These are phyloP conservation scores for Panthera uncia DNA, from an alignment of 2,113 vertebrate species.

Conservation along the genomic window DNA sequence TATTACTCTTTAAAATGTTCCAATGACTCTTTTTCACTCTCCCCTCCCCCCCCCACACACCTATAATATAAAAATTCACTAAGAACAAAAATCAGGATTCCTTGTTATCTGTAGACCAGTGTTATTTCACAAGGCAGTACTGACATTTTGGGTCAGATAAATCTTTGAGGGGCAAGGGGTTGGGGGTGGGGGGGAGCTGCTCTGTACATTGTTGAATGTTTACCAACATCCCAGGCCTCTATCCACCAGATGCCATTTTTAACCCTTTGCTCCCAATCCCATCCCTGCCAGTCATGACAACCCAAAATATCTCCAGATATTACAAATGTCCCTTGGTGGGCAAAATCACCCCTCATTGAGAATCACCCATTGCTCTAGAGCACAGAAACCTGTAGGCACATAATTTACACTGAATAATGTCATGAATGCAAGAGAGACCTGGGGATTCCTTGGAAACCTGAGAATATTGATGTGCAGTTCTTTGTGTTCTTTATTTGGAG, in stretches of 20 bases:
- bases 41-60: too few species aligned
- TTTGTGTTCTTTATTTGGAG: background rate
- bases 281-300: background rate
- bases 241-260: background rate
- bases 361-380: background rate
- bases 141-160: background rate
- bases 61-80: constrained; percentile 8
- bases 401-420: background rate
- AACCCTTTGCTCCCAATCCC: too few species aligned
- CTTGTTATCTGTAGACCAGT: background rate
- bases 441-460: background rate
- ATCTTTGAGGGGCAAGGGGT: background rate
- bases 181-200: background rate
- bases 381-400: background rate
- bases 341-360: background rate
- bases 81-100: background rate
- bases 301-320: background rate
- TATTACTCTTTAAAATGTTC: background rate
- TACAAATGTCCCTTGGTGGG: background rate
- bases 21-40: background rate
- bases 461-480: background rate
- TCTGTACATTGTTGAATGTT: background rate
- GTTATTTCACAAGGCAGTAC: background rate
- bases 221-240: background rate
- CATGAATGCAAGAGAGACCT: background rate